phyloP scores from a whole-genome alignment of 92 coral and sea anemone genomes.

The Porites lobata region DNA sequence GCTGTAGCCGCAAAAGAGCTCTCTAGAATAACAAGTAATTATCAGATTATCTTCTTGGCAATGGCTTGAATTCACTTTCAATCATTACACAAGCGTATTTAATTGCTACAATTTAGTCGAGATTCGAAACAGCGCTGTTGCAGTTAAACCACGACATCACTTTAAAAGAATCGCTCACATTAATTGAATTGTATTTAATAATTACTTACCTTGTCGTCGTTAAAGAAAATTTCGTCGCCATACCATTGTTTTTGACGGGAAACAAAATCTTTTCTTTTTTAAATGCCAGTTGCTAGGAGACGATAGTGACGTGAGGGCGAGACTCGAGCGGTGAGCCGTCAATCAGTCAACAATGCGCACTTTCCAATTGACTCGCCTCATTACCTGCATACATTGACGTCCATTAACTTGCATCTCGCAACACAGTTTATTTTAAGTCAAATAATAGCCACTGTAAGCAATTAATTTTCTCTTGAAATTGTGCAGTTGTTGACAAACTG shows the following conservation, averaged over 20 bases:
- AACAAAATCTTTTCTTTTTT: not conserved
- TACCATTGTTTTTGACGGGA: slow-evolving; percentile 1
- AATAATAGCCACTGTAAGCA: slow-evolving; percentile 32
- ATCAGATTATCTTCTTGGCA: slow-evolving; percentile 19
- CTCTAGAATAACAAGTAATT: slow-evolving; percentile 10
- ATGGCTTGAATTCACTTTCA: slow-evolving; percentile 4
- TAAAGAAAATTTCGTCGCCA: slow-evolving; percentile 13
- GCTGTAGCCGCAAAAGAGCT: slow-evolving; percentile 31
- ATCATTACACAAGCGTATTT: slow-evolving; percentile 4
- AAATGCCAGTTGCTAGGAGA: slow-evolving; percentile 13
- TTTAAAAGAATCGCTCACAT: not conserved
- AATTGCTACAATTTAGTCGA: not conserved
- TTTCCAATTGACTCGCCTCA: not conserved
- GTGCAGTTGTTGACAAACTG: not conserved
- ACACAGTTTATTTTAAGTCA: slow-evolving; percentile 14
- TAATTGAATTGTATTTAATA: slow-evolving; percentile 27
- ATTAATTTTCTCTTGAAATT: slow-evolving; percentile 34
- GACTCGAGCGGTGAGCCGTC: slow-evolving; percentile 3
- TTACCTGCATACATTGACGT: not conserved
- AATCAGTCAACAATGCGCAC: not conserved
- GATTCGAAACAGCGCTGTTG: not conserved
- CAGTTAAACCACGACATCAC: not conserved
- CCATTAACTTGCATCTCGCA: slow-evolving; percentile 19
- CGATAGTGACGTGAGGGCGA: slow-evolving; percentile 6
- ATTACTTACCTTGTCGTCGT: slow-evolving; percentile 15